Conservation (phyloP, 1,140 invertebrate genomes). For the Scaptomyza montana region DNA sequence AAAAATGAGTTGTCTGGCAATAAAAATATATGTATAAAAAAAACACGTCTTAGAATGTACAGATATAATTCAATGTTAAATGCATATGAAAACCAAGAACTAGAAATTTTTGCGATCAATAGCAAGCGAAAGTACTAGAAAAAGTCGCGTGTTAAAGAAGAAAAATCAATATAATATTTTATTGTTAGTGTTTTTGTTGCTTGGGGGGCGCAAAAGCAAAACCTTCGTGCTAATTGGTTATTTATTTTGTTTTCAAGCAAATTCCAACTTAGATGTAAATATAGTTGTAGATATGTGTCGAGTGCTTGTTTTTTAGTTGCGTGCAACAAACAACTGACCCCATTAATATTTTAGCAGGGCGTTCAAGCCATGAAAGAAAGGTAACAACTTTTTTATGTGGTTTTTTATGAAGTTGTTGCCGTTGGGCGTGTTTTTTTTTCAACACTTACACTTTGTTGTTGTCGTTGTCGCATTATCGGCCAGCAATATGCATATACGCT, state of each 20-base stretch:
- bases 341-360: conserved; percentile 65
- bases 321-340: conserved; percentile 74
- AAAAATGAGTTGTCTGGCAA: conserved; percentile 6
- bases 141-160: conserved; percentile 41
- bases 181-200: conserved; percentile 19
- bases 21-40: neutral
- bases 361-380: conserved; percentile 50
- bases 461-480: too few relatives aligned
- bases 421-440: conserved; percentile 61
- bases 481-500: conserved; percentile 31
- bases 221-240: conserved; percentile 79
- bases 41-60: neutral
- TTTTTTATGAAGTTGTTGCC: conserved; percentile 20
- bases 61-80: conserved; percentile 49
- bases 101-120: conserved; percentile 41
- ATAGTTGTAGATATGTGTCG: conserved; percentile 39
- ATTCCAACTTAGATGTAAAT: conserved; percentile 39
- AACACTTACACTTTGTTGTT: too few relatives aligned
- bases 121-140: conserved; percentile 75
- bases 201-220: conserved; percentile 14
- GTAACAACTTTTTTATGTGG: conserved; percentile 44
- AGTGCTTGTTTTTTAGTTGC: conserved; percentile 48
- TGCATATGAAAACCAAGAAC: conserved; percentile 8
- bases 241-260: conserved; percentile 60
- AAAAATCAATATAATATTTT: conserved; percentile 65